phyloP scores from a whole-genome alignment of 2,113 vertebrate species.

The Morone chrysops region DNA sequence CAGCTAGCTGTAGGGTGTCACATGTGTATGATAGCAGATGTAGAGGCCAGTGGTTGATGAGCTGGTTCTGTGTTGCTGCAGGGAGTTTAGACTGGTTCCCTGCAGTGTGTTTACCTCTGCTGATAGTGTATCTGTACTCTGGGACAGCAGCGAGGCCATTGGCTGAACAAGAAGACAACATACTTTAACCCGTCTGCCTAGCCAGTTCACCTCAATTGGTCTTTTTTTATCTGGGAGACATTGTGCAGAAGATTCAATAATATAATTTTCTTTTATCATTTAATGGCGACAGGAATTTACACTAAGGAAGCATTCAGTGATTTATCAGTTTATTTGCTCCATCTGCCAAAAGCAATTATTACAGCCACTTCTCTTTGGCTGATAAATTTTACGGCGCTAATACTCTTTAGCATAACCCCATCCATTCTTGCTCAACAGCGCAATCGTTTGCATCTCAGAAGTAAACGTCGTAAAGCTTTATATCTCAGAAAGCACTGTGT shows the following conservation, averaged over 20 bases:
- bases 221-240: background rate
- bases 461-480: slow-evolving; percentile 5
- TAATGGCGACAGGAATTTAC: background rate
- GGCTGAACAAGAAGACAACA: slow-evolving; percentile 6
- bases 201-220: background rate
- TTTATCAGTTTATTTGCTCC: background rate
- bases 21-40: background rate
- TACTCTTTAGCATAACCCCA: background rate
- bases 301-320: too few relatives aligned
- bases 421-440: background rate
- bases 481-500: background rate
- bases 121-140: slow-evolving; percentile 51
- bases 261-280: background rate
- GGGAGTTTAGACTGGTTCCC: slow-evolving; percentile 60
- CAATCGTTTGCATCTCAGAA: background rate
- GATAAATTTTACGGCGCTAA: background rate
- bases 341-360: background rate
- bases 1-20: background rate
- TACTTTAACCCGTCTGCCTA: background rate
- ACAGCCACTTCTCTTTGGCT: background rate
- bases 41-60: background rate
- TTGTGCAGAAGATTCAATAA: background rate
- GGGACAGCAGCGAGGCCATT: slow-evolving; percentile 43
- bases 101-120: slow-evolving; percentile 42
- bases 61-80: background rate